These are phyloP conservation scores for Amblyopsis rosae DNA, from an alignment of 2,113 vertebrate genomes.

Conservation along the genomic window DNA sequence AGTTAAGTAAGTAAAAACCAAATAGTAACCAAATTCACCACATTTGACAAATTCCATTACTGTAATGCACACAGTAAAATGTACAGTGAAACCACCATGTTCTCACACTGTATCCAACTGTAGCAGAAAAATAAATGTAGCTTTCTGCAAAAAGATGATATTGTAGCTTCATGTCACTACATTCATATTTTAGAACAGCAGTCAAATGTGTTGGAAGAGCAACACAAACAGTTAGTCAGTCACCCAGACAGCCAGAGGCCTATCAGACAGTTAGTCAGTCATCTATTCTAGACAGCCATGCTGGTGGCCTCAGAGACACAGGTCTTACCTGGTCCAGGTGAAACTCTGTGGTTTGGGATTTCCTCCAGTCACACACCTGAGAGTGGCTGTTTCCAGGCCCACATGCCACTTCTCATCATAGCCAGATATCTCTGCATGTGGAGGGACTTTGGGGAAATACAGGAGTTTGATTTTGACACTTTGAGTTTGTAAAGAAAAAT, in stretches of 20 bases:
- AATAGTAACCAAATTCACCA: no score
- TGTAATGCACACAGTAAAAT: no score
- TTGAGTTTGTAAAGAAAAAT: no score
- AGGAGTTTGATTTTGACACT: background rate
- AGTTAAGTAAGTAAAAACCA: no score
- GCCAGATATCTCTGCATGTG: constrained; percentile 63
- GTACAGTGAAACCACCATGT: no score
- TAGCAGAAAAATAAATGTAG: no score
- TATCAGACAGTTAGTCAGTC: constrained; percentile 52
- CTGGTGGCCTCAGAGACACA: constrained; percentile 11
- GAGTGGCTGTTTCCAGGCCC: constrained; percentile 60
- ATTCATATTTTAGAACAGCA: no score
- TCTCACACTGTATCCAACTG: no score
- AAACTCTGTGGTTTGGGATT: constrained; percentile 82
- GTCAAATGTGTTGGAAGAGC: no score
- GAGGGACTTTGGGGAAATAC: constrained; percentile 63
- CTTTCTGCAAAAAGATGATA: no score
- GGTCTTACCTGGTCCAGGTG: constrained; percentile 85
- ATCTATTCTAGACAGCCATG: constrained; percentile 33
- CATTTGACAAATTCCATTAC: no score
- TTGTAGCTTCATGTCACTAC: no score
- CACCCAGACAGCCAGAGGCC: constrained; percentile 4
- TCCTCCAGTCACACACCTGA: constrained; percentile 75
- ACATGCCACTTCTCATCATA: constrained; percentile 57
- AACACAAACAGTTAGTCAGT: background rate